phyloP scores from a whole-genome alignment of 1,140 invertebrate genomes.

The Drosophila prosaltans region DNA sequence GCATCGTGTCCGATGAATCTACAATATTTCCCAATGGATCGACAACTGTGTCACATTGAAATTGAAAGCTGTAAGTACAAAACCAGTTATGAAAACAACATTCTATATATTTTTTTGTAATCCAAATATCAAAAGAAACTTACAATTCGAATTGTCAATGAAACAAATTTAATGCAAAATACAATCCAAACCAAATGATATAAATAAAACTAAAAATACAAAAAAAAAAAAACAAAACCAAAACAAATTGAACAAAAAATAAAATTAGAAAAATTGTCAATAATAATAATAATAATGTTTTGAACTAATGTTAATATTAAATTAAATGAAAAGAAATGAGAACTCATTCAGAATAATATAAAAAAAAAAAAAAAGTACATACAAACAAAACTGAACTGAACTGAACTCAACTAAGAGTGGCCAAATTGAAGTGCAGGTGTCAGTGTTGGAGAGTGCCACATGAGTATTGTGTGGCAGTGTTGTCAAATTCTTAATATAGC shows the following conservation, averaged over 20 bases:
- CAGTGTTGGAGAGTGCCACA: conserved; percentile 27
- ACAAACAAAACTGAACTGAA: conserved; percentile 17
- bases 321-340: conserved; percentile 23
- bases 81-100: conserved; percentile 51
- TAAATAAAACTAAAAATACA: conserved; percentile 14
- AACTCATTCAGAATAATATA: conserved; percentile 76
- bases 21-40: conserved; percentile 98
- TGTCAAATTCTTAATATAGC: conserved; percentile 26
- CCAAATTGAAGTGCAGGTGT: not conserved
- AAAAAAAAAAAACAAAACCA: conserved; percentile 32
- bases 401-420: not conserved
- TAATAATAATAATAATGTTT: conserved; percentile 28
- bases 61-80: conserved; percentile 98
- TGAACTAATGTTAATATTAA: conserved; percentile 40
- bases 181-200: not conserved
- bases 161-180: conserved; percentile 5
- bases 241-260: conserved; percentile 16
- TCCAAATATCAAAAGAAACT: conserved; percentile 20
- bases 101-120: not conserved
- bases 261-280: conserved; percentile 45
- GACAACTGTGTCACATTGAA: conserved; percentile 97
- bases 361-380: conserved; percentile 41
- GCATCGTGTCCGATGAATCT: conserved; percentile 99
- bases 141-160: conserved; percentile 7
- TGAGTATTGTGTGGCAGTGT: conserved; percentile 2